Conservation (phyloP, 2,888 invertebrate species). For the Drosophila rubida region DNA sequence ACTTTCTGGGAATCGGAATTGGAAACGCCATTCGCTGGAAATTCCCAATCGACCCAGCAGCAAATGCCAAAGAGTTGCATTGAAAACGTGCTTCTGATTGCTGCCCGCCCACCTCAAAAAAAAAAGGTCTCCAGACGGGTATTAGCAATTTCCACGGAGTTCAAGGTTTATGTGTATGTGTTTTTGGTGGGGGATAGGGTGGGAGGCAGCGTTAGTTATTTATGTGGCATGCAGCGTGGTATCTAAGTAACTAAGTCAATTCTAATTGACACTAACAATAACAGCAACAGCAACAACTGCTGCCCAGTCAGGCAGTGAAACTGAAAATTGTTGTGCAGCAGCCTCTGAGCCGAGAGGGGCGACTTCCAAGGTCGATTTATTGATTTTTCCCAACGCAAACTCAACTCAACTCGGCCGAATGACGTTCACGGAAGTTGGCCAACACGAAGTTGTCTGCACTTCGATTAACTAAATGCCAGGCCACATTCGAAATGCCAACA, state of each 20-base stretch:
- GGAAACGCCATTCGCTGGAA: conserved; percentile 62
- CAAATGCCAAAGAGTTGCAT: conserved; percentile 41
- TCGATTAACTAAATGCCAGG: conserved; percentile 33
- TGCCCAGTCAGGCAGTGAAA: neutral
- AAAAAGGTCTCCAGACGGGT: conserved; percentile 33
- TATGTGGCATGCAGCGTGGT: conserved; percentile 11
- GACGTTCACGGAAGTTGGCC: conserved; percentile 62
- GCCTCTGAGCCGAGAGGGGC: conserved; percentile 21
- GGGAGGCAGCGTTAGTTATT: conserved; percentile 3
- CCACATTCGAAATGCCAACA: conserved; percentile 12
- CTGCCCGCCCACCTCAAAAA: conserved; percentile 3
- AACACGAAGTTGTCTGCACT: conserved; percentile 44
- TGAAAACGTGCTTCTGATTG: conserved; percentile 69
- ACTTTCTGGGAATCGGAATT: conserved; percentile 43
- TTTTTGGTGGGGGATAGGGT: conserved; percentile 14
- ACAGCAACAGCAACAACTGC: conserved; percentile 3
- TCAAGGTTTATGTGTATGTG: conserved; percentile 66
- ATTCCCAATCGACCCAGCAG: conserved; percentile 67
- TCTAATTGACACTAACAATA: conserved; percentile 46
- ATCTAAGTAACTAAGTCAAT: conserved; percentile 28
- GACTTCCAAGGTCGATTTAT: conserved; percentile 80
- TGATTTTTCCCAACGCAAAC: conserved; percentile 71
- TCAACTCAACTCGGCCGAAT: conserved; percentile 18
- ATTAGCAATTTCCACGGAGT: conserved; percentile 53
- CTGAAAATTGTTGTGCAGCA: conserved; percentile 25